phyloP scores from a whole-genome alignment of 2,113 vertebrate genomes.

The Ciconia maguari region DNA sequence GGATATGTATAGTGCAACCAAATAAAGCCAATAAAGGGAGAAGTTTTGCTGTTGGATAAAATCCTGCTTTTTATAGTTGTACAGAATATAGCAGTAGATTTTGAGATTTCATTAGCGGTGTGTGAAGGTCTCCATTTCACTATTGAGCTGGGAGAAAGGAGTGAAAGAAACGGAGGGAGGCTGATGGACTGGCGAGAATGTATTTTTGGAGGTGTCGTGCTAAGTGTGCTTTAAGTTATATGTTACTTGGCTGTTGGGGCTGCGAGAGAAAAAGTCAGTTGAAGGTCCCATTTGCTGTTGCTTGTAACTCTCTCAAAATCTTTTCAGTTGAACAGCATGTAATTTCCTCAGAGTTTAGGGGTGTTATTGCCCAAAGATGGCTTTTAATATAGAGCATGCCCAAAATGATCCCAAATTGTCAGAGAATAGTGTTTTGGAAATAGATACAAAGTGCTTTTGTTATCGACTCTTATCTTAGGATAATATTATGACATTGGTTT shows the following conservation, averaged over 20 bases:
- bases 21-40: not conserved
- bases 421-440: not conserved
- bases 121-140: not conserved
- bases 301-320: not conserved
- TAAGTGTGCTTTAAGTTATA: not conserved
- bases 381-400: not conserved
- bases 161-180: not conserved
- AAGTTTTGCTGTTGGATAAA: not conserved
- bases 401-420: not conserved
- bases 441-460: not conserved
- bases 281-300: not conserved
- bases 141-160: not conserved
- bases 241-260: not conserved
- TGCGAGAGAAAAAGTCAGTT: rapidly evolving
- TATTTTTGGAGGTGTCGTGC: not conserved
- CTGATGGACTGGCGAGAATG: not conserved
- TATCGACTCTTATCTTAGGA: not conserved
- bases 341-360: not conserved
- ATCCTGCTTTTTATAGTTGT: not conserved
- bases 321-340: not conserved
- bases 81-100: not conserved
- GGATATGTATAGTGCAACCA: not conserved
- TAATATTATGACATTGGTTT: not conserved
- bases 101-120: not conserved
- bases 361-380: not conserved